Evolutionary conservation across 2,888 invertebrate genomes (phyloP), one percentile per base, ranked within the genome.

Genomic region (Endomychus coccineus): DNA sequence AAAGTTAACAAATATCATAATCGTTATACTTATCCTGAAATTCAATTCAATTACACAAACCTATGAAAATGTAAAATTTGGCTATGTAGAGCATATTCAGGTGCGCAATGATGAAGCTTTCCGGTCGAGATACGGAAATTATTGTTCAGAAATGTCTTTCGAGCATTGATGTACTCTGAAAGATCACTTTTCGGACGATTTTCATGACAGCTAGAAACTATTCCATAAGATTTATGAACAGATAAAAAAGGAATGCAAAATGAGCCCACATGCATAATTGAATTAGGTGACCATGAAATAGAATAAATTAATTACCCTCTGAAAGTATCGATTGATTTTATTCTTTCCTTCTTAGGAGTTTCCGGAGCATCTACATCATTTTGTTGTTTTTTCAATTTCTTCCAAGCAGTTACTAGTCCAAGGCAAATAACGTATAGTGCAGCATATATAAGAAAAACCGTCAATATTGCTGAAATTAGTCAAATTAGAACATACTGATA

Each of bases 1-100:
- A 59, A 83, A 83, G 62, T 91, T 91, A 17, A 87, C 88, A 61
- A 91, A 90, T 54, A 92, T 88, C 91, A 91, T 92, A 50, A 87
- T 64, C 7, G 84, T 76, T 48, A 91, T 88, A 37, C 82, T 81
- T 45, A 89, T 75, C 3, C 90, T 87, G 56, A 19, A 19, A 7
- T 19, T 19, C 21, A 6, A 7, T 19, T 19, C n/a, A 7, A 6
- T 7, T 7, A 7, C 21, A n/a, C n/a, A 19, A 7, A 24, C 21
- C 22, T 10, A 3, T 4, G n/a, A 10, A 22, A 22, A 10, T 22
- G 11, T 3, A 10, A 7, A 19, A 7, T 19, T 19, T 19, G 5
- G 7, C 5, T 19, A 19, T 7, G 5, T 19, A 7, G 7, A 7
- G 19, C 7, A 19, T 19, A 7, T 19, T 19, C 7, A 19, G 19